These are phyloP conservation scores for Boloria selene DNA, from an alignment of 2,888 invertebrate genomes.

Conservation along the genomic window DNA sequence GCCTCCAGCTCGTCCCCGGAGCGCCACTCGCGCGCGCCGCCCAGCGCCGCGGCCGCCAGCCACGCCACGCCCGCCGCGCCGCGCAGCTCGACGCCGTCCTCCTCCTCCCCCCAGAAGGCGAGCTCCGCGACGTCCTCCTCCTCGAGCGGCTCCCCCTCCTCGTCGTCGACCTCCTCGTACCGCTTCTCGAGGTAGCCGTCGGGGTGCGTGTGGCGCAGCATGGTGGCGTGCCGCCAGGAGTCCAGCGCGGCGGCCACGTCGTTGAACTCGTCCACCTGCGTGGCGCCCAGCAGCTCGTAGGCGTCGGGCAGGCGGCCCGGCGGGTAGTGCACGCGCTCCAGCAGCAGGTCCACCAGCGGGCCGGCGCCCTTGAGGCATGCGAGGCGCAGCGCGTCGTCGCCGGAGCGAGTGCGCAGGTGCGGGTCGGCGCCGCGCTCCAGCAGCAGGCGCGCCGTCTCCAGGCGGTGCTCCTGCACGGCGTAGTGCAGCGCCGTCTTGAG, in stretches of 20 bases:
- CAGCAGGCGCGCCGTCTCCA: constrained; percentile 91
- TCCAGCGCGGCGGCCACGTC: constrained; percentile 87
- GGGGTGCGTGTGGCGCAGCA: constrained; percentile 33
- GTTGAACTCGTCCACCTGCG: constrained; percentile 93
- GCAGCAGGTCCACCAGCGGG: constrained; percentile 87
- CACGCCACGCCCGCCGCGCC: constrained; percentile 84
- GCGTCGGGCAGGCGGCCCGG: constrained; percentile 90
- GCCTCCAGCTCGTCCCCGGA: constrained; percentile 87
- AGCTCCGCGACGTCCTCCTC: constrained; percentile 51
- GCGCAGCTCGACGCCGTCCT: not conserved
- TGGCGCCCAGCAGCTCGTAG: constrained; percentile 92
- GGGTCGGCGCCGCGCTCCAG: constrained; percentile 91
- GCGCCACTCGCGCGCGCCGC: constrained; percentile 90
- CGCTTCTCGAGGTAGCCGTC: constrained; percentile 47
- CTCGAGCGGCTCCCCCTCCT: constrained; percentile 72
- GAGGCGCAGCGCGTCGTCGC: constrained; percentile 94
- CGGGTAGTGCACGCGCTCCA: constrained; percentile 83
- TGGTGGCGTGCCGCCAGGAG: constrained; percentile 90
- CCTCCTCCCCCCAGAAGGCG: constrained; percentile 78
- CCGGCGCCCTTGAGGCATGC: constrained; percentile 88
- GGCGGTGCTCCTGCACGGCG: constrained; percentile 92
- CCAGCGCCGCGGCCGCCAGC: constrained; percentile 76
- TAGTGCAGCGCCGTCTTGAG: constrained; percentile 96
- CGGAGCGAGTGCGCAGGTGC: constrained; percentile 87
- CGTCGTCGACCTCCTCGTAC: constrained; percentile 41